Base-by-base conservation (phyloP, 2,797 vertebrate species). In the Coregonus suidteri region DNA sequence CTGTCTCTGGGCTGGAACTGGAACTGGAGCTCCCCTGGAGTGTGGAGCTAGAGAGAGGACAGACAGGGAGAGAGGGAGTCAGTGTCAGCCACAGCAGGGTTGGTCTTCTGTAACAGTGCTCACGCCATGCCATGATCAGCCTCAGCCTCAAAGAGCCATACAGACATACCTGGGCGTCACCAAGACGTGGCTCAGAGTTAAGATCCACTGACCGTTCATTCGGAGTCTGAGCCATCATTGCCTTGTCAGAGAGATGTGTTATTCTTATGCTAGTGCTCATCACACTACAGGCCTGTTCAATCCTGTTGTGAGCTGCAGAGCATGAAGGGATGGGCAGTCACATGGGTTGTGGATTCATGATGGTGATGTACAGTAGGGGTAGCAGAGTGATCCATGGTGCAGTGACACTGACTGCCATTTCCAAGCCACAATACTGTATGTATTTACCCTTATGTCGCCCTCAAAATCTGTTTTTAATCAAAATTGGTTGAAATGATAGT, bases 71-170 rank as follows among this genome's bases (percentile, higher is more conserved):
- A 59, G 80, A 89, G 81, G 83, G 87, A 86, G 85, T 79, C 82
- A 34, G 82, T 89, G 82, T 81, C 83, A 66, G 81, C 88, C 82
- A 78, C 90, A 87, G 86, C 82, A 66, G 88, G 85, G 77, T 88
- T 87, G 85, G 77, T 87, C 89, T 85, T 89, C 85, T 92, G 92
- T 87, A 93, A 92, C 91, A 76, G 85, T 87, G 83, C 82, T 74
- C 78, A 74, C 73, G 73, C 75, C 90, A 1, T 16, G 89, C 91
- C 91, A 90, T 78, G 75, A 78, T 81, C 41, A 76, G 11, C 37
- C 37, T 7, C 37, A 86, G 80, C 83, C 79, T 75, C 77, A 75
- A 71, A 78, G 82, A 86, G 80, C 71, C 91, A 90, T 74, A 86
- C 90, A 83, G 86, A 87, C 85, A 91, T 90, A 93, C 89, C 88